A percentile compares a stretch with the other conserved stretches of the same genome.
phyloP scores from a whole-genome alignment of 2,113 vertebrate genomes.

The Dolichallabes microphthalmus region DNA sequence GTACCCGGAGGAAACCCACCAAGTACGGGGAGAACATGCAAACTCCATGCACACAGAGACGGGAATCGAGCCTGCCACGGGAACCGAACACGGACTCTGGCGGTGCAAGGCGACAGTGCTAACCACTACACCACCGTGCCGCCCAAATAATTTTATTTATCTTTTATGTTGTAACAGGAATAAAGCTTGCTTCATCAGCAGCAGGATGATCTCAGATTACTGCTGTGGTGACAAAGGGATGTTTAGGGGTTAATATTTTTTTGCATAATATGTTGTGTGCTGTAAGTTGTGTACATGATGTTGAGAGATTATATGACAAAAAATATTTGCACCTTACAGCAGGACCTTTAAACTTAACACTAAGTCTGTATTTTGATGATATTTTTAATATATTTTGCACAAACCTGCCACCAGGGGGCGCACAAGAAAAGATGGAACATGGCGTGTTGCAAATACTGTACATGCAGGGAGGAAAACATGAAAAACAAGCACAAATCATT shows the following conservation, averaged over 20 bases:
- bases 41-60: too few relatives aligned
- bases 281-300: neutral
- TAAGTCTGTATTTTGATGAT: neutral
- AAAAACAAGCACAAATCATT: neutral
- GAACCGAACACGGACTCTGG: too few relatives aligned
- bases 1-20: too few relatives aligned
- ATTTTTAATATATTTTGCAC: too few relatives aligned
- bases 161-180: too few relatives aligned
- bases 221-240: neutral
- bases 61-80: too few relatives aligned
- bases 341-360: neutral
- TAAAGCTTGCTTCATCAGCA: too few relatives aligned
- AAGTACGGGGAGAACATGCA: too few relatives aligned
- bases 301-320: neutral
- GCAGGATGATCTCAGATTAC: neutral
- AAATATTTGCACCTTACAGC: neutral
- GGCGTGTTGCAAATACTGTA: neutral
- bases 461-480: neutral
- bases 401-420: neutral
- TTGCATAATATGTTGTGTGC: neutral
- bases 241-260: neutral
- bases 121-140: too few relatives aligned
- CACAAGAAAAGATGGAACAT: neutral
- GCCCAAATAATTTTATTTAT: too few relatives aligned
- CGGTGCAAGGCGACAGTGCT: too few relatives aligned